A percentile compares a stretch with the other conserved stretches of the same genome.
Evolutionary conservation across 2,797 vertebrate genomes (phyloP).

Genomic region (Onychomys arenicola): DNA sequence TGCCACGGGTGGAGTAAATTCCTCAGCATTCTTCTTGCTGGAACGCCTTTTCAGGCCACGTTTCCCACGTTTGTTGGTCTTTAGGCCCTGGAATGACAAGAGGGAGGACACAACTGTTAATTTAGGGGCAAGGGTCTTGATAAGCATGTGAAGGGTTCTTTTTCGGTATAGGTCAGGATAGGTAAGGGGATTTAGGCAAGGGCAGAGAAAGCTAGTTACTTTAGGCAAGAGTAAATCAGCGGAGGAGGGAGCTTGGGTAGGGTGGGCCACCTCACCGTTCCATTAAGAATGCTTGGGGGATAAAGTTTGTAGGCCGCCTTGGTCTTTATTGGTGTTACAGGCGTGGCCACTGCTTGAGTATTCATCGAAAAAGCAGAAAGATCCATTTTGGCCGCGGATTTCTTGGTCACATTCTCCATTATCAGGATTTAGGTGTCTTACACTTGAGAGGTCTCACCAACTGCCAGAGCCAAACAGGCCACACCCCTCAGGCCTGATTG

Average conservation of each 20-base stretch:
- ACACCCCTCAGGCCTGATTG: neutral
- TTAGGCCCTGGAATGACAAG: neutral
- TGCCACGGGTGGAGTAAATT: too few species aligned
- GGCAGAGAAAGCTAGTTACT: neutral
- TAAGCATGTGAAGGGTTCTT: neutral
- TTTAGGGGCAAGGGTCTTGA: too few species aligned
- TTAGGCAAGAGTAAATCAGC: neutral
- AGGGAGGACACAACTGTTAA: neutral
- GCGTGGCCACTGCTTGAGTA: rapidly evolving
- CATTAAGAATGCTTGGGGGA: rapidly evolving
- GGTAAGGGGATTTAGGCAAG: neutral
- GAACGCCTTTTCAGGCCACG: rapidly evolving
- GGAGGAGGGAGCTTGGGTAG: too few species aligned
- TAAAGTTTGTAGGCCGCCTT: neutral
- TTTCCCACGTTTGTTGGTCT: neutral
- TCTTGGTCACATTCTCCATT: rapidly evolving
- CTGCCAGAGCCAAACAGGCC: neutral
- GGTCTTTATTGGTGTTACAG: rapidly evolving
- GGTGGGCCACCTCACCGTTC: neutral
- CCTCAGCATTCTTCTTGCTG: rapidly evolving
- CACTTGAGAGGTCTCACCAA: neutral
- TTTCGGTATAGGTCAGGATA: neutral
- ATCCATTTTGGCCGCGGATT: rapidly evolving
- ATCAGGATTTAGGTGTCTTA: too few species aligned
- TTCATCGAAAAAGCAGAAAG: rapidly evolving